Base-by-base conservation (phyloP, 2,113 vertebrate genomes). In the Erpornis zantholeuca region DNA sequence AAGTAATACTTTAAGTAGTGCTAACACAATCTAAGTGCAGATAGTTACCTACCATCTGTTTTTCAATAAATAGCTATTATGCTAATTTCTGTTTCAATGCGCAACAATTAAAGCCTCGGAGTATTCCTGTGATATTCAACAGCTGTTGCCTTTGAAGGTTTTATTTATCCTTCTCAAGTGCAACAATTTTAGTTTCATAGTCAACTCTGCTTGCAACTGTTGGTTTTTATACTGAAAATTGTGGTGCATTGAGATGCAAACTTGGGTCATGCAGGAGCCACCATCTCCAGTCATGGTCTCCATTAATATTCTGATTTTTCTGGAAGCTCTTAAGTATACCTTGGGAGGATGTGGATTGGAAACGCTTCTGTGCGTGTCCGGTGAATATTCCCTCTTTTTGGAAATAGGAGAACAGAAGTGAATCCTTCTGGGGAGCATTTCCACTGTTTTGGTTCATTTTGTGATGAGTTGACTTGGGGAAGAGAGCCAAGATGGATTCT, bases 111-210 rank as follows among this genome's bases (percentile, higher is more conserved):
- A 92, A 96, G 82, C 65, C 20, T 64, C 3, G 8, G 23, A 53
- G 66, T 85, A 82, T 73, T 86, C 86, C 91, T 89, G 77, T 38
- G 86, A 70, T 96, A 94, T 94, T 92, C 83, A 90, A 59, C 96
- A 94, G 90, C 91, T 94, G 36, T 82, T 97, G 86, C 90, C 81
- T 96, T 95, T 92, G 95, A 98, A 96, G 85, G 49, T 88, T 89
- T 96, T 95, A 84, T 89, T 91, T 92, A 75, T 36, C 95, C 96
- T 93, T 68, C 87, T 90, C 66, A 97, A 96, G 93, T 68, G 93
- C 90, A 83, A 35, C 76, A 45, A 54, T 78, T 97, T 76, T 38
- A 88, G 61, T 95, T 97, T 92, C 76, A 17, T 72, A 76, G 82
- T 87, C 69, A 60, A 15, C 75, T 95, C 96, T 73, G 64, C 50